Evolutionary conservation across 2,797 vertebrate species (phyloP).

Genomic region (Tarsius wallacei): DNA sequence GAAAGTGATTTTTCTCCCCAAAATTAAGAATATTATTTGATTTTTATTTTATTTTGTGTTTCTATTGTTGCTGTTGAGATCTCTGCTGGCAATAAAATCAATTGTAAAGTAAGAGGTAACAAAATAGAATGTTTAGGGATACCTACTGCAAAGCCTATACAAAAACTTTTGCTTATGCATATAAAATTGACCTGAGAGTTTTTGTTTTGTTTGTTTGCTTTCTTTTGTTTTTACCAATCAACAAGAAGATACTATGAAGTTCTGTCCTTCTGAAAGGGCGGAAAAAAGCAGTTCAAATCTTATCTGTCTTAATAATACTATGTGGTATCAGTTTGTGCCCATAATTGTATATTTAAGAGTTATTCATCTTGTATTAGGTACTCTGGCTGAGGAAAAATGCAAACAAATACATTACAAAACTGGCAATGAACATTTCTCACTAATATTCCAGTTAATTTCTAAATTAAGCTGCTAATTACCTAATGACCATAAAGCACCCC

Average conservation of each 20-base stretch:
- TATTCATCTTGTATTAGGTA: neutral
- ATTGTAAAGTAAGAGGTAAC: neutral
- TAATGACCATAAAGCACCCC: neutral
- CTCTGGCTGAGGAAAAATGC: neutral
- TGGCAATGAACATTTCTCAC: neutral
- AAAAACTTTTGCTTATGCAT: neutral
- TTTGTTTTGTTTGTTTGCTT: neutral
- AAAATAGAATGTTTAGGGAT: neutral
- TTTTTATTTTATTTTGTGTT: neutral
- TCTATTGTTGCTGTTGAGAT: neutral
- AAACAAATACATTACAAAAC: conserved; percentile 33
- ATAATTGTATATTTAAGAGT: neutral
- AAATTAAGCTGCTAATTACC: conserved; percentile 45
- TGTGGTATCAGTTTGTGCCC: neutral
- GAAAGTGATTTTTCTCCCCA: neutral
- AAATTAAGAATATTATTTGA: neutral
- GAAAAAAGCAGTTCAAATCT: neutral
- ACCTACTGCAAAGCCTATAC: neutral
- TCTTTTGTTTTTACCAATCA: neutral
- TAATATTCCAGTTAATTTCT: conserved; percentile 55
- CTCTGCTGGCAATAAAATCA: neutral
- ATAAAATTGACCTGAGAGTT: neutral
- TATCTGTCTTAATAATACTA: conserved; percentile 24
- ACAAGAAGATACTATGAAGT: neutral
- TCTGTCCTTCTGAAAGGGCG: neutral